Evolutionary conservation across 1,140 invertebrate genomes (phyloP).

Genomic region (Halesus radiatus): DNA sequence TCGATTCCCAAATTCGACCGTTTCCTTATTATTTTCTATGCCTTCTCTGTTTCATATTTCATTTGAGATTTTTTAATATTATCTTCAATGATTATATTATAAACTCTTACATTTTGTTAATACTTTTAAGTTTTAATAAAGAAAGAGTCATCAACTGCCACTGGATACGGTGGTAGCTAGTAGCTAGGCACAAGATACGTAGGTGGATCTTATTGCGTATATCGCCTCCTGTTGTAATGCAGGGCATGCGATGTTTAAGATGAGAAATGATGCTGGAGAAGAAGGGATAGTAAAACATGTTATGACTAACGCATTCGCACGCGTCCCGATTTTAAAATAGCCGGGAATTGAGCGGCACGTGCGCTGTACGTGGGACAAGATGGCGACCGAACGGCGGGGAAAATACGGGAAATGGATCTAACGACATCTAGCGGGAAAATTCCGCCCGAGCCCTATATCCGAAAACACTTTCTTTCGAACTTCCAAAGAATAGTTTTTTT

Average conservation of each 20-base stretch:
- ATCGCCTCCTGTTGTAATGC: slow-evolving; percentile 36
- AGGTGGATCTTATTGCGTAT: not conserved
- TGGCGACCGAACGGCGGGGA: not conserved
- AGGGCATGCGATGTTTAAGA: slow-evolving; percentile 20
- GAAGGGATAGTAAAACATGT: slow-evolving; percentile 49
- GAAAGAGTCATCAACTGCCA: too few relatives aligned
- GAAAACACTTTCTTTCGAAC: too few relatives aligned
- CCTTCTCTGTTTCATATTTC: too few relatives aligned
- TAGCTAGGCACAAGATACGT: not conserved
- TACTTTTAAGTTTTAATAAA: too few relatives aligned
- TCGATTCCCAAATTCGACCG: too few relatives aligned
- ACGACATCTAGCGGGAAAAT: slow-evolving; percentile 2
- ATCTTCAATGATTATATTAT: too few relatives aligned
- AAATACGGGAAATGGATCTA: not conserved
- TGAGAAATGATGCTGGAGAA: slow-evolving; percentile 39
- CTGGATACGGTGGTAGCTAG: not conserved
- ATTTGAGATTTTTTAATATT: too few relatives aligned
- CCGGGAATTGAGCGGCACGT: slow-evolving; percentile 54
- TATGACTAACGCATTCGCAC: slow-evolving; percentile 56
- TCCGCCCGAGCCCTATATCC: not conserved
- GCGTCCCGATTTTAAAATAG: slow-evolving; percentile 57
- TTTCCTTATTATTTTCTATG: too few relatives aligned
- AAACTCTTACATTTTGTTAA: too few relatives aligned
- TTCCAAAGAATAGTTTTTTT: too few relatives aligned
- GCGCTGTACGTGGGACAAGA: slow-evolving; percentile 46